A percentile compares a stretch with the other conserved stretches of the same genome.
Evolutionary conservation across 2,888 invertebrate genomes (phyloP).

Genomic region (Philereme vetulata): DNA sequence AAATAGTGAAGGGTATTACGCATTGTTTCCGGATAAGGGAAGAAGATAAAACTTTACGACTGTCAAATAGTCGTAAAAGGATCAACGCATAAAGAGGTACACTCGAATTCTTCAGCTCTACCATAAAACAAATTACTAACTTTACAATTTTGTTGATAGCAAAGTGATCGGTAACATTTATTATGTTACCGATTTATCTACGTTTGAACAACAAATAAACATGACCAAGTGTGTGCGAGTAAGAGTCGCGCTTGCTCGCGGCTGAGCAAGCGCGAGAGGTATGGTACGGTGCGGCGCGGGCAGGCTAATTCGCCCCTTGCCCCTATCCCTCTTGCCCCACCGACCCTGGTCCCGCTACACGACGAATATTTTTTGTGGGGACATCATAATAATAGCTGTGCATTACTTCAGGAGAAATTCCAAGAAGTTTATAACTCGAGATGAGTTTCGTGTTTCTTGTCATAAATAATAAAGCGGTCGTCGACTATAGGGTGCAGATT

Average conservation of each 20-base stretch:
- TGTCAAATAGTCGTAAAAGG: slow-evolving; percentile 61
- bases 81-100: slow-evolving; percentile 52
- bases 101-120: slow-evolving; percentile 42
- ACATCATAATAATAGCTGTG: slow-evolving; percentile 84
- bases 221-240: too few species aligned
- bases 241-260: too few species aligned
- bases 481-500: slow-evolving; percentile 82
- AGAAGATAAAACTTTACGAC: slow-evolving; percentile 58
- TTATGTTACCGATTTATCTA: too few species aligned
- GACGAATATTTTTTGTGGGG: slow-evolving; percentile 81
- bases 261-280: background rate
- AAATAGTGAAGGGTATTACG: slow-evolving; percentile 25
- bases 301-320: slow-evolving; percentile 35
- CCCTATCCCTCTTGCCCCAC: slow-evolving; percentile 52
- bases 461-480: slow-evolving; percentile 84
- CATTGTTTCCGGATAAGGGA: slow-evolving; percentile 43
- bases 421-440: slow-evolving; percentile 85
- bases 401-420: slow-evolving; percentile 84
- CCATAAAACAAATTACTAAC: slow-evolving; percentile 2
- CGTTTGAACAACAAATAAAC: too few species aligned
- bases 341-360: slow-evolving; percentile 61
- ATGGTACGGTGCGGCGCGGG: background rate
- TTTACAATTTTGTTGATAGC: slow-evolving; percentile 1
- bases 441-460: slow-evolving; percentile 84
- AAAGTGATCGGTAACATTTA: too few species aligned